phyloP scores from a whole-genome alignment of 2,113 vertebrate genomes.

The Argyrosomus japonicus region DNA sequence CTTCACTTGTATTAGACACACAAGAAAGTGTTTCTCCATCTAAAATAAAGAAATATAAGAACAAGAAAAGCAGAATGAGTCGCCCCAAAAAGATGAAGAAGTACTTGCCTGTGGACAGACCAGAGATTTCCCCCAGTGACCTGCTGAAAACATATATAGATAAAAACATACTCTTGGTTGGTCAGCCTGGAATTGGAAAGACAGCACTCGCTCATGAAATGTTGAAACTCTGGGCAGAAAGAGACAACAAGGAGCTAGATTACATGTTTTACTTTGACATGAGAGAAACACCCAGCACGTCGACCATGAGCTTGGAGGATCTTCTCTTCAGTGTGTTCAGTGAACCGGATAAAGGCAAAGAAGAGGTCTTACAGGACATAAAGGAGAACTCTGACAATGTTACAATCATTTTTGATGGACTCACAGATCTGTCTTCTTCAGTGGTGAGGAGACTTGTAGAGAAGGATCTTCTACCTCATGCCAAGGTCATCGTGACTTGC shows the following conservation, averaged over 20 bases:
- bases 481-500: constrained; percentile 53
- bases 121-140: constrained; percentile 1
- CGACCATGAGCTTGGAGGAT: neutral
- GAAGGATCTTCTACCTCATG: constrained; percentile 23
- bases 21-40: neutral
- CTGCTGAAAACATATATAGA: constrained; percentile 35
- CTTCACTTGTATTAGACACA: constrained; percentile 35
- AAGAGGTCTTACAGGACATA: constrained; percentile 47
- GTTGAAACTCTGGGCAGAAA: constrained; percentile 43
- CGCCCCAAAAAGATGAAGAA: constrained; percentile 33
- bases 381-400: constrained; percentile 41
- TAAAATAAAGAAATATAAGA: constrained; percentile 44
- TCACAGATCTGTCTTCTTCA: constrained; percentile 23
- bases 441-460: constrained; percentile 3
- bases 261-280: constrained; percentile 68
- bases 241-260: constrained; percentile 7
- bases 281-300: neutral
- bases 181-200: constrained; percentile 62
- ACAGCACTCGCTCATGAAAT: constrained; percentile 34
- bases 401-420: constrained; percentile 43
- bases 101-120: constrained; percentile 31
- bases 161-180: constrained; percentile 36
- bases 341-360: constrained; percentile 39
- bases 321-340: constrained; percentile 36
- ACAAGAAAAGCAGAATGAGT: constrained; percentile 25